Percentiles rank a stretch among this genome's conserved stretches.
Evolutionary conservation across 2,113 vertebrate species (phyloP).

Genomic region (Columbina picui): DNA sequence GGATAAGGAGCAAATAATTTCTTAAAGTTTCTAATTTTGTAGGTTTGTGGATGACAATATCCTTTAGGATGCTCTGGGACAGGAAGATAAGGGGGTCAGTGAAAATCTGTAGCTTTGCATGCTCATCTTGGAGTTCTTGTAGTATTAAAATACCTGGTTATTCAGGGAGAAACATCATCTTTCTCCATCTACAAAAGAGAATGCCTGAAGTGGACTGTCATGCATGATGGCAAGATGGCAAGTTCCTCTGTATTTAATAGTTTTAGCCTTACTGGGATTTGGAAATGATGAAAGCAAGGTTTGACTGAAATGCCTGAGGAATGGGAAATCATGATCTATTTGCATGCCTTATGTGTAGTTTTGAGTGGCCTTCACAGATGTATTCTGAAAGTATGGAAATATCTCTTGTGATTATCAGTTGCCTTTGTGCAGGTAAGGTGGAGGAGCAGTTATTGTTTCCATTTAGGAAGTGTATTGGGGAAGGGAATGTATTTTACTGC

Average conservation of each 20-base stretch:
- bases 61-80: not conserved
- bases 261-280: not conserved
- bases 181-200: not conserved
- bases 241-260: not conserved
- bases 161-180: not conserved
- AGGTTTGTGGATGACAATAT: not conserved
- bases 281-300: not conserved
- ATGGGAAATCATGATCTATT: not conserved
- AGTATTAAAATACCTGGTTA: not conserved
- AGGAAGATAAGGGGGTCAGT: not conserved
- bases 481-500: not conserved
- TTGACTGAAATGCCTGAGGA: not conserved
- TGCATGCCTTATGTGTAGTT: not conserved
- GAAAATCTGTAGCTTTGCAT: not conserved
- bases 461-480: not conserved
- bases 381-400: not conserved
- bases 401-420: not conserved
- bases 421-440: not conserved
- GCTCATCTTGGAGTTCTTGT: not conserved
- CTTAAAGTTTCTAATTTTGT: not conserved
- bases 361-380: not conserved
- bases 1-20: not conserved
- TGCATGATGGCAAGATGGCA: not conserved
- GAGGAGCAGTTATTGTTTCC: not conserved
- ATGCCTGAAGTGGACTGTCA: not conserved